Evolutionary conservation across 2,113 vertebrate genomes (phyloP).

Genomic region (Triplophysa tibetana): DNA sequence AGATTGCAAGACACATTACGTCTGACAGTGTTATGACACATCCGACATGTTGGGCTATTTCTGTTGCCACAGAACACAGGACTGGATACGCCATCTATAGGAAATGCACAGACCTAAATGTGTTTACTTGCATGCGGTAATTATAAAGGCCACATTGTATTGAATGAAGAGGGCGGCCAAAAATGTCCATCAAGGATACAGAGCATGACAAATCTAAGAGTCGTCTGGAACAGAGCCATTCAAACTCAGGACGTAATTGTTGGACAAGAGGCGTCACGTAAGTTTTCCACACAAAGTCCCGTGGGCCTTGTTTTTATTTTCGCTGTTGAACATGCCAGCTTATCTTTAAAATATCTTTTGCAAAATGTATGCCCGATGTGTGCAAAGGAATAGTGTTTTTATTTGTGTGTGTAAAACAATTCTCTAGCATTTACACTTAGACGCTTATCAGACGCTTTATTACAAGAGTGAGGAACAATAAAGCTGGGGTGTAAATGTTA

Average conservation of each 20-base stretch:
- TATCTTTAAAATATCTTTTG: conserved; percentile 7
- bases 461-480: background rate
- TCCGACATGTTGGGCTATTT: conserved; percentile 3
- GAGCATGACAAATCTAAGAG: background rate
- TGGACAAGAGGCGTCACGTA: background rate
- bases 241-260: background rate
- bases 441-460: too few relatives aligned
- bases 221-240: conserved; percentile 3
- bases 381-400: background rate
- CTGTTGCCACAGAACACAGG: background rate
- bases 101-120: conserved; percentile 1
- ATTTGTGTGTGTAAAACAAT: too few relatives aligned
- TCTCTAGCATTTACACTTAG: background rate
- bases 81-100: background rate
- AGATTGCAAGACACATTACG: background rate
- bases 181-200: conserved; percentile 17
- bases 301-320: conserved; percentile 19
- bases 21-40: background rate
- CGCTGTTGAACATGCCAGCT: background rate
- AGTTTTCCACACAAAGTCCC: conserved; percentile 6
- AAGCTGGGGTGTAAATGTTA: background rate
- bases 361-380: background rate
- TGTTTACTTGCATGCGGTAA: conserved; percentile 13
- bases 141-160: conserved; percentile 26
- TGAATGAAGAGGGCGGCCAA: conserved; percentile 10